A percentile compares a stretch with the other conserved stretches of the same genome.
Conservation (phyloP, 2,113 vertebrate genomes). For the Nasalis larvatus region DNA sequence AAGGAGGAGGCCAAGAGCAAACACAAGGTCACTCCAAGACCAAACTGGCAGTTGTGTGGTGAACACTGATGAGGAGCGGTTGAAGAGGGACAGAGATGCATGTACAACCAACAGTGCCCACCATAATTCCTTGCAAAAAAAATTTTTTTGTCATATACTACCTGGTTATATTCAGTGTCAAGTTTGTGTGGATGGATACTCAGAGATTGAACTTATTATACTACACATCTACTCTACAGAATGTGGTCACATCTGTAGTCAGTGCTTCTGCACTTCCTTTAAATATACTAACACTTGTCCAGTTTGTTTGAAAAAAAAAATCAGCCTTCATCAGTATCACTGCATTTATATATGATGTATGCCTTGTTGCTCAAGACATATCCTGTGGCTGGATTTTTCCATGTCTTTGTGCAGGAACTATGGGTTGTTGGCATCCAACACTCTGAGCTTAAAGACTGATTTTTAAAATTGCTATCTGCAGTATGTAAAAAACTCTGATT, state of each 20-base stretch:
- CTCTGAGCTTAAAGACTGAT: constrained; percentile 41
- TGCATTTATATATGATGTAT: constrained; percentile 91
- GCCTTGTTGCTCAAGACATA: constrained; percentile 60
- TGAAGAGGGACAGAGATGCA: constrained; percentile 78
- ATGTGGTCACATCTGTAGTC: constrained; percentile 94
- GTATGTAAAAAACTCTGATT: constrained; percentile 62
- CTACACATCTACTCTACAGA: constrained; percentile 91
- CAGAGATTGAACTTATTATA: constrained; percentile 90
- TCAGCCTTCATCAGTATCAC: constrained; percentile 87
- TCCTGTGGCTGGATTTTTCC: background rate
- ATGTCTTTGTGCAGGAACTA: constrained; percentile 36
- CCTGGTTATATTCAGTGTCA: constrained; percentile 87
- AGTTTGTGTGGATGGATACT: constrained; percentile 91
- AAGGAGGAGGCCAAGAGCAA: constrained; percentile 73
- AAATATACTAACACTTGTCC: constrained; percentile 90
- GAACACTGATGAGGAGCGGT: constrained; percentile 91
- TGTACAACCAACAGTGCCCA: constrained; percentile 67
- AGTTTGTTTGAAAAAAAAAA: constrained; percentile 84
- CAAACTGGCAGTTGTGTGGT: constrained; percentile 88
- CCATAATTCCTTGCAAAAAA: constrained; percentile 72
- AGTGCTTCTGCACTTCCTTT: constrained; percentile 90
- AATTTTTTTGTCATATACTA: constrained; percentile 33
- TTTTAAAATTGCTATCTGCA: constrained; percentile 49
- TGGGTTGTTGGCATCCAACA: constrained; percentile 48
- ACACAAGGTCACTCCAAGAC: constrained; percentile 57